Base-by-base conservation (phyloP, 2,113 vertebrate species). In the Meles meles region DNA sequence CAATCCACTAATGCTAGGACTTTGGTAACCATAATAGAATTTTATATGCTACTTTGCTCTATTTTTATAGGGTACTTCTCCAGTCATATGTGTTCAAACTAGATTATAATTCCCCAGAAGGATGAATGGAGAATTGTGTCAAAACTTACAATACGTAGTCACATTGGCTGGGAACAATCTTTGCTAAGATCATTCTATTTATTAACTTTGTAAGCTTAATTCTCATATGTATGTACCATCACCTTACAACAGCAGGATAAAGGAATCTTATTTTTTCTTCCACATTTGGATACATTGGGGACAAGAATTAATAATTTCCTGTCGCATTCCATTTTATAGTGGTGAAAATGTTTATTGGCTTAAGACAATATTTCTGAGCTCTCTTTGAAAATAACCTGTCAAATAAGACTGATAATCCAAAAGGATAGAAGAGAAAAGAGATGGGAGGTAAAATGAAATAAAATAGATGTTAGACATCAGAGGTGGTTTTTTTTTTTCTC, bases 171-270 rank as follows among this genome's bases (percentile, higher is more conserved):
- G 5, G 11, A 82, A 13, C 10, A 85, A 67, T 49, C 14, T 89
- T 86, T 82, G 21, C n/a, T 86, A 49, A 81, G 57, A 92, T 65
- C 13, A 37, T 87, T 83, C 39, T 39, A 55, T 85, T 52, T 82
- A 52, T 61, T 96, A 55, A 39, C 3, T 59, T 96, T 93, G 55
- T 67, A 39, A 90, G 49, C 25, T 93, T 87, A 65, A 52, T 92
- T 92, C 34, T 82, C 37, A 37, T 83, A 37, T 82, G 42, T 90
- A 37, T 72, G 49, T 42, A 39, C 90, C 37, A 82, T 82, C 69
- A 92, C 29, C 37, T 94, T 59, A 92, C 74, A 84, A 92, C 85
- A 92, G 44, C 21, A 92, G 55, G 11, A n/a, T 67, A 94, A 88
- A 90, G 37, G 2, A 10, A 95, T 65, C 4, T 63, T n/a, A 83